Percentiles rank a stretch among this genome's conserved stretches.
These are phyloP conservation scores for Cyprinella venusta DNA, from an alignment of 2,797 vertebrate genomes.

Conservation along the genomic window DNA sequence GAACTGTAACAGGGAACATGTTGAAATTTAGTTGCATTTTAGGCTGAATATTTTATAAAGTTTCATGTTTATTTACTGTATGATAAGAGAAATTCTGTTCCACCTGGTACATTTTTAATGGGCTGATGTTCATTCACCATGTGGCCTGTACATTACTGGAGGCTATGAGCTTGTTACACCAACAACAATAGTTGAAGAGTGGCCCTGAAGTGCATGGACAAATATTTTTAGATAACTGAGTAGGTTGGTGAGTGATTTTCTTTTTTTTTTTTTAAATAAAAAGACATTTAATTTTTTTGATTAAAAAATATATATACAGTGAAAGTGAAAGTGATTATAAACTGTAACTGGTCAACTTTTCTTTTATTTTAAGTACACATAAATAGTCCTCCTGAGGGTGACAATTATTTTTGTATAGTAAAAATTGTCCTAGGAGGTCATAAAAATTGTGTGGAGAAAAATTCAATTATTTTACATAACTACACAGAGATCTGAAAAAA, in stretches of 20 bases:
- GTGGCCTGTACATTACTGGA: slow-evolving; percentile 5
- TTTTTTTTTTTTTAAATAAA: background rate
- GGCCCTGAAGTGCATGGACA: background rate
- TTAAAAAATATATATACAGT: background rate
- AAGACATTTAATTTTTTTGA: background rate
- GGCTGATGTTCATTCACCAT: slow-evolving; percentile 1
- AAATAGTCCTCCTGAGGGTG: background rate
- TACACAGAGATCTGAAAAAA: background rate
- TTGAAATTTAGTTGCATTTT: background rate
- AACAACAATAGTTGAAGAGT: background rate
- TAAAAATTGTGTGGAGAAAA: background rate
- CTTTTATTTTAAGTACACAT: too few relatives aligned
- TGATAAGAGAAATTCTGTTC: background rate
- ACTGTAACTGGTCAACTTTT: background rate
- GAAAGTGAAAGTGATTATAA: too few relatives aligned
- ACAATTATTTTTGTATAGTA: background rate
- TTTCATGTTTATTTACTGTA: background rate
- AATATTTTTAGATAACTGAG: background rate
- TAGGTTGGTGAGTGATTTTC: background rate
- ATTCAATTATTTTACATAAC: background rate
- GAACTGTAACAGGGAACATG: background rate
- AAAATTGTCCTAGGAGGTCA: background rate
- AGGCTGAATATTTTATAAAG: background rate
- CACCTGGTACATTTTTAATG: slow-evolving; percentile 49
- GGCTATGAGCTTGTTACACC: slow-evolving; percentile 9